Conservation (phyloP, 1,140 invertebrate species). For the Capitella teleta region DNA sequence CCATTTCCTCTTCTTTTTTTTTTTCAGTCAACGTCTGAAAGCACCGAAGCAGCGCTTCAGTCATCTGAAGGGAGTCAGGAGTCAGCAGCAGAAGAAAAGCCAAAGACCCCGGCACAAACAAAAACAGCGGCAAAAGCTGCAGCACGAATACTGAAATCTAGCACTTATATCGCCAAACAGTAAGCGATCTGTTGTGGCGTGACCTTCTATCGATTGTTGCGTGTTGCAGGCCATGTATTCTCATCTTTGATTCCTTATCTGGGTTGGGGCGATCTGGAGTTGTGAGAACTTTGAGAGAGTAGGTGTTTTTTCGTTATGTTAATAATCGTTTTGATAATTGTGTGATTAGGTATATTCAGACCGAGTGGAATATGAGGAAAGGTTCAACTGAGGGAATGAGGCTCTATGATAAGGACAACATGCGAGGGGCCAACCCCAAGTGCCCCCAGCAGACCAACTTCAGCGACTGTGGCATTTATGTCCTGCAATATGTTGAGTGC, state of each 20-base stretch:
- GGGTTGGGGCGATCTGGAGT: constrained; percentile 66
- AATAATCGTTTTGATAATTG: background rate
- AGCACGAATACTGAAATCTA: no score
- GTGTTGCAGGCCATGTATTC: constrained; percentile 62
- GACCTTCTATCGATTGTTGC: no score
- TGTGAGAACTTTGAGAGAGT: constrained; percentile 63
- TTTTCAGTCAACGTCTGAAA: no score
- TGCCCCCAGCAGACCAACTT: constrained; percentile 94
- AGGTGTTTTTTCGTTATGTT: constrained; percentile 23
- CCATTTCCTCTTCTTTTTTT: no score
- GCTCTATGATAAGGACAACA: constrained; percentile 25
- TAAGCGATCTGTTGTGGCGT: no score
- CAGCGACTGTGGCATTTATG: constrained; percentile 90
- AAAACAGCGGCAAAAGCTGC: no score
- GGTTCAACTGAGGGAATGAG: constrained; percentile 53
- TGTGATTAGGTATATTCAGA: constrained; percentile 52
- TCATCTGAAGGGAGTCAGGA: no score
- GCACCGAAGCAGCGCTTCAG: no score
- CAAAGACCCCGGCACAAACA: no score
- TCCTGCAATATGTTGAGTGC: constrained; percentile 89
- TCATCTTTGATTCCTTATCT: constrained; percentile 87
- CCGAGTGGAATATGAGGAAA: constrained; percentile 72
- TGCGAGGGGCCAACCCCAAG: constrained; percentile 62
- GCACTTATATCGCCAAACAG: no score
- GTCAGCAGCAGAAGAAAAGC: no score